Conservation (phyloP, 2,888 invertebrate species). For the Pherbina coryleti region DNA sequence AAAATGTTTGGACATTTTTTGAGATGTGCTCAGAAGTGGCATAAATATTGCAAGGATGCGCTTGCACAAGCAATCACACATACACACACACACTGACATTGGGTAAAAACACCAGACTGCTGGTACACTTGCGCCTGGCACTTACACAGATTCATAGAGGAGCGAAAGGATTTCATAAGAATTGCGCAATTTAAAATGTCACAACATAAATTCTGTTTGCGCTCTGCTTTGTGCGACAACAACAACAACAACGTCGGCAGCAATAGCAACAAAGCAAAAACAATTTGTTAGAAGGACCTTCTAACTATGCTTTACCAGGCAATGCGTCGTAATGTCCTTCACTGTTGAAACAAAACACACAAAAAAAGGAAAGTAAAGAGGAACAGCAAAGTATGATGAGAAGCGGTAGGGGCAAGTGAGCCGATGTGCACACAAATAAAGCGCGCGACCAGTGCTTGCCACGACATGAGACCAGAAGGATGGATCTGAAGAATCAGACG, state of each 20-base stretch:
- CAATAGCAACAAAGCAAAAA: neutral
- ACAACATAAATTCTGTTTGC: constrained; percentile 69
- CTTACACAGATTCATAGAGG: constrained; percentile 47
- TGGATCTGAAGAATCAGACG: neutral
- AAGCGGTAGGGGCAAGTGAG: constrained; percentile 49
- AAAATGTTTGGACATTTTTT: constrained; percentile 29
- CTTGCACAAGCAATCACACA: constrained; percentile 33
- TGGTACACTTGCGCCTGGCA: constrained; percentile 48
- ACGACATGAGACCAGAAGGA: neutral
- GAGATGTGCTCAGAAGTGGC: constrained; percentile 33
- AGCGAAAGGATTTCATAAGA: constrained; percentile 68
- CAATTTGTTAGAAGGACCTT: constrained; percentile 58
- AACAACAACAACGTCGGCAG: constrained; percentile 48
- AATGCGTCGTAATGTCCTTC: constrained; percentile 36
- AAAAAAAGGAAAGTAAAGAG: constrained; percentile 24
- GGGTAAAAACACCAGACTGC: constrained; percentile 34
- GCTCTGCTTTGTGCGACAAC: constrained; percentile 60
- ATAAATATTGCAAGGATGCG: constrained; percentile 30
- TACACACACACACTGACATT: constrained; percentile 21
- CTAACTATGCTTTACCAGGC: constrained; percentile 32
- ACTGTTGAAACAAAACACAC: constrained; percentile 37
- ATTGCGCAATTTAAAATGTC: constrained; percentile 70
- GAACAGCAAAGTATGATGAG: constrained; percentile 41
- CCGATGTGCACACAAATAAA: constrained; percentile 59
- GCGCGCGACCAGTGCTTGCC: constrained; percentile 30